Conservation (phyloP, 2,797 vertebrate species). For the Sebastes minor region DNA sequence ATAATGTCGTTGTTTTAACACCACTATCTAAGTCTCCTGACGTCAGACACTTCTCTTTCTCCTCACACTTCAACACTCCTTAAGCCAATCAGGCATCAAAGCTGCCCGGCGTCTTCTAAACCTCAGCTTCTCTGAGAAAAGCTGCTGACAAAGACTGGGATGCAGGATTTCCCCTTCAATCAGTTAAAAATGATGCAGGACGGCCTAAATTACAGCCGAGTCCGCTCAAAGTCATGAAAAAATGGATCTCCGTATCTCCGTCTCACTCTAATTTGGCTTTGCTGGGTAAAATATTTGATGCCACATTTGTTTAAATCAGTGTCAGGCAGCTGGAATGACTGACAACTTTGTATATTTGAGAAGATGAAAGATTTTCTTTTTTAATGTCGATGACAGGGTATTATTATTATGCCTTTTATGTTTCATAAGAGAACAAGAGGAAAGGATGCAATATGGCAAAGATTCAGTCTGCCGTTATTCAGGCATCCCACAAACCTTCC, state of each 20-base stretch:
- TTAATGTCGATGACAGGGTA: neutral
- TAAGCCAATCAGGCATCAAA: slow-evolving; percentile 47
- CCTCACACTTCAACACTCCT: slow-evolving; percentile 16
- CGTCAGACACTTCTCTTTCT: slow-evolving; percentile 14
- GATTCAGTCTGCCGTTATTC: neutral
- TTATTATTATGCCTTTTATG: neutral
- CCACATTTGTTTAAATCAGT: slow-evolving; percentile 13
- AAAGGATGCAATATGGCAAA: neutral
- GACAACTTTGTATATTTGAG: slow-evolving; percentile 10
- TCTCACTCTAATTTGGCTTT: neutral
- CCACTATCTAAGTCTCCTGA: neutral
- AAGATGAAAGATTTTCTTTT: slow-evolving; percentile 9
- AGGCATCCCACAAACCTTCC: neutral
- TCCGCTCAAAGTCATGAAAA: slow-evolving; percentile 39
- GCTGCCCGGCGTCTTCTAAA: slow-evolving; percentile 1
- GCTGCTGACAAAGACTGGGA: slow-evolving; percentile 42
- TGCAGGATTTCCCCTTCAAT: slow-evolving; percentile 20
- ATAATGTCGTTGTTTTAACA: neutral
- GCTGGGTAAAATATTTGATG: slow-evolving; percentile 12
- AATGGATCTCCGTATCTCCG: slow-evolving; percentile 8
- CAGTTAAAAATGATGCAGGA: slow-evolving; percentile 15
- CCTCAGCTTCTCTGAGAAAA: slow-evolving; percentile 17
- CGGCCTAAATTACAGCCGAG: slow-evolving; percentile 32
- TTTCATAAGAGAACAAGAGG: neutral
- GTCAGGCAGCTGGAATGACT: neutral